Evolutionary conservation across 2,113 vertebrate genomes (phyloP).

Genomic region (Gymnocephalus cernua): DNA sequence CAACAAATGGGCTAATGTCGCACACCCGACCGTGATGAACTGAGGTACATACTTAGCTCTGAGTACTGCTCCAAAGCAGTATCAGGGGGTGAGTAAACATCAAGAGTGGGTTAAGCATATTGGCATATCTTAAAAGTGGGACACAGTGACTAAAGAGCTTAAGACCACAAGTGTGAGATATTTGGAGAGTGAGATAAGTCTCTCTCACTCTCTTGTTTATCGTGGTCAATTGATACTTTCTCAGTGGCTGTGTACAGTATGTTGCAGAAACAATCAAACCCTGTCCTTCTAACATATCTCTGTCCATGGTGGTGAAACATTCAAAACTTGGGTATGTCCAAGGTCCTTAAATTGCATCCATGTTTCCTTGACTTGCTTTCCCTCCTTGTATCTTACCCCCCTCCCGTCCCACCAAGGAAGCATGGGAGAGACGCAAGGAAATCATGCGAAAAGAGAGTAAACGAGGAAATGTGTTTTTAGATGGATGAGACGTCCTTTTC

Average conservation of each 20-base stretch:
- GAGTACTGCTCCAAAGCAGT: neutral
- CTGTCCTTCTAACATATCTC: conserved; percentile 6
- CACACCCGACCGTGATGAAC: neutral
- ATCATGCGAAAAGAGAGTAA: no score
- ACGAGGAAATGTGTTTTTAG: no score
- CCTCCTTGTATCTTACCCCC: no score
- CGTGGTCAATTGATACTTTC: neutral
- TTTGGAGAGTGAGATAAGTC: neutral
- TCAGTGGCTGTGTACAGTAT: neutral
- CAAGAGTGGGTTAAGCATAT: conserved; percentile 9
- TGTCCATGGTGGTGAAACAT: conserved; percentile 72
- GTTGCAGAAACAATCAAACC: conserved; percentile 24
- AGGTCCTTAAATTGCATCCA: no score
- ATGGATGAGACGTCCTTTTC: no score
- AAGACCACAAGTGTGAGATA: conserved; percentile 5
- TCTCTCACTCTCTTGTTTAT: neutral
- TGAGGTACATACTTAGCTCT: neutral
- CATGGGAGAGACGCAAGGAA: no score
- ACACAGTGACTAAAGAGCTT: conserved; percentile 13
- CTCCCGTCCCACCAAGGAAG: no score
- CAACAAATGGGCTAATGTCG: neutral
- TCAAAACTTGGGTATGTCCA: no score
- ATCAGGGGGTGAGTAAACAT: neutral
- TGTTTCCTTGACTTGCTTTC: no score
- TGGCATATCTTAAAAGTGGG: conserved; percentile 28